These are phyloP conservation scores for Papilio demoleus DNA, from an alignment of 2,888 invertebrate genomes.

Conservation along the genomic window DNA sequence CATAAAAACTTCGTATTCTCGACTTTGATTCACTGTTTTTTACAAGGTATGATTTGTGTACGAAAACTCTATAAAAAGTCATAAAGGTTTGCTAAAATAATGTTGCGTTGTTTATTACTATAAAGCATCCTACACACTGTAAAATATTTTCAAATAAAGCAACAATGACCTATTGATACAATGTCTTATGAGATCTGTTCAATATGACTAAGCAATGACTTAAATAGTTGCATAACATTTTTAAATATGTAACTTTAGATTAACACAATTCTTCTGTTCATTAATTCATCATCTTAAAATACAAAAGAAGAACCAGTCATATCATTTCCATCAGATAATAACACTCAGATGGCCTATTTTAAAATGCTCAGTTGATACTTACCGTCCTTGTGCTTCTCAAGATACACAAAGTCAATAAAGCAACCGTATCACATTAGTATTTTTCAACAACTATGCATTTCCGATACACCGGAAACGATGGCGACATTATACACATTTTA, in stretches of 20 bases:
- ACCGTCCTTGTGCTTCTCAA: no score
- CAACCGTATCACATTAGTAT: no score
- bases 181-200: constrained; percentile 16
- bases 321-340: no score
- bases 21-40: background rate
- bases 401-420: no score
- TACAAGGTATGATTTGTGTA: background rate
- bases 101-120: background rate
- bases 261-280: background rate
- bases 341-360: no score
- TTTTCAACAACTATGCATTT: no score
- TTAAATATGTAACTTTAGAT: background rate
- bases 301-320: no score
- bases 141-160: constrained; percentile 14
- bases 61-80: background rate
- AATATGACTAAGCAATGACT: constrained; percentile 7
- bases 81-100: background rate
- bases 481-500: no score
- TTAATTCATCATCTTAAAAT: background rate
- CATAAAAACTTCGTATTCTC: background rate
- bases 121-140: background rate
- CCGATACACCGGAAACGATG: no score
- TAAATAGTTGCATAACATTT: background rate
- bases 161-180: constrained; percentile 22
- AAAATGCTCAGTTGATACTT: no score